Percentiles rank a stretch among this genome's conserved stretches.
These are phyloP conservation scores for Anagrus nilaparvatae DNA, from an alignment of 1,140 invertebrate species.

Conservation along the genomic window DNA sequence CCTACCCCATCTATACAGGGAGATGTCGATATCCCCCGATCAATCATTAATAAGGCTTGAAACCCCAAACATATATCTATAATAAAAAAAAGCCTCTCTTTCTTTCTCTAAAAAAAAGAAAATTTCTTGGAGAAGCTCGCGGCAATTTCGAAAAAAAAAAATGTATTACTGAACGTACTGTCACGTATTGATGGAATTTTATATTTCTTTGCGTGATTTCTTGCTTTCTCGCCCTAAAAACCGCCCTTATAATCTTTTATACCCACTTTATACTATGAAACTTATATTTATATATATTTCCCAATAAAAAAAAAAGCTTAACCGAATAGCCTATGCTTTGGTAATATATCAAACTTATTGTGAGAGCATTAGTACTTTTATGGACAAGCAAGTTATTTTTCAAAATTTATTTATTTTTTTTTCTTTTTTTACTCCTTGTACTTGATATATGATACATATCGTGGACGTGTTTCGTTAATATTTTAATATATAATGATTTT, in stretches of 20 bases:
- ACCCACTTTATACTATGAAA: too few relatives aligned
- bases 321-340: too few relatives aligned
- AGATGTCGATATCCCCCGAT: slow-evolving; percentile 42
- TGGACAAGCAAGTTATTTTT: too few relatives aligned
- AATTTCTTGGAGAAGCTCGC: slow-evolving; percentile 4
- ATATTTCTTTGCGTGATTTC: slow-evolving; percentile 37
- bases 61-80: slow-evolving; percentile 41
- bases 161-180: slow-evolving; percentile 34
- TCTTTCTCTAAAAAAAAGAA: slow-evolving; percentile 18
- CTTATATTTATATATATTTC: too few relatives aligned
- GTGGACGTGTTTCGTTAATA: too few relatives aligned
- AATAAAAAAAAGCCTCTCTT: slow-evolving; percentile 25
- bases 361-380: too few relatives aligned
- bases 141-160: slow-evolving; percentile 21
- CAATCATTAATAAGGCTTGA: slow-evolving; percentile 44
- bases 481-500: too few relatives aligned
- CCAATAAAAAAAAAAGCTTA: too few relatives aligned
- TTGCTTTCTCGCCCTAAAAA: slow-evolving; percentile 12
- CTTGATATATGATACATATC: too few relatives aligned
- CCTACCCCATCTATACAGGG: slow-evolving; percentile 38
- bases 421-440: too few relatives aligned
- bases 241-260: neutral
- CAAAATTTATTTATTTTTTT: too few relatives aligned
- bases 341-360: too few relatives aligned
- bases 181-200: slow-evolving; percentile 43